Evolutionary conservation across 1,140 invertebrate genomes (phyloP), one percentile per base, ranked within the genome.

Genomic region (Tetragonula clypearis): DNA sequence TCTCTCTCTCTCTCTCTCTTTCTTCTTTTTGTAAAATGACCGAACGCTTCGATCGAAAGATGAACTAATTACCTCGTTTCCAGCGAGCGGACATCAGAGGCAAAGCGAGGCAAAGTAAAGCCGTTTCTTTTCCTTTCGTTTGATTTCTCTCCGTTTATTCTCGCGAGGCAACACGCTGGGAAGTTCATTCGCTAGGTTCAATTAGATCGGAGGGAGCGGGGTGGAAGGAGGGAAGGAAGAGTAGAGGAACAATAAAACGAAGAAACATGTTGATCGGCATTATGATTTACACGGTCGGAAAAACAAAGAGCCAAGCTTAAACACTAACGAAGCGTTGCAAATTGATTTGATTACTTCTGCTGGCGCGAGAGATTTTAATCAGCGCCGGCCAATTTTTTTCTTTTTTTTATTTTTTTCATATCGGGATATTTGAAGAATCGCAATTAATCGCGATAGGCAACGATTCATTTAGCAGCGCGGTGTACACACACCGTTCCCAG

Each of bases 391-490:
- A 79, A 84, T 79, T 84, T 84, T 78, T 83, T 23, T 35, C 1
- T 35, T 35, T 35, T 35, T 35, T 35, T 79, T 84, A 79, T 78
- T 83, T 23, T 49, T 49, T 49, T 62, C 17, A 66, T 66, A 66
- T 30, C 65, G 21, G 21, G 65, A 55, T 73, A 84, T 84, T 84
- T 84, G 82, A 79, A 79, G 82, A 53, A 84, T 79, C 56, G 76
- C 82, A 84, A 84, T 84, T 84, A 84, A 84, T 79, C 77, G 26
- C 56, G 58, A 79, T 84, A 79, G 82, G 56, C 41, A 79, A 79
- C 76, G 77, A 72, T 84, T 84, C 77, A 84, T 84, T 84, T 84
- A 84, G 56, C 19, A 23, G 19, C 55, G 17, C 55, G 17, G 26
- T 58, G 23, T 41, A 30, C 19, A 15, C 49, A 4, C 23, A 1